Base-by-base conservation (phyloP, 2,797 vertebrate species). In the Myotis daubentonii region DNA sequence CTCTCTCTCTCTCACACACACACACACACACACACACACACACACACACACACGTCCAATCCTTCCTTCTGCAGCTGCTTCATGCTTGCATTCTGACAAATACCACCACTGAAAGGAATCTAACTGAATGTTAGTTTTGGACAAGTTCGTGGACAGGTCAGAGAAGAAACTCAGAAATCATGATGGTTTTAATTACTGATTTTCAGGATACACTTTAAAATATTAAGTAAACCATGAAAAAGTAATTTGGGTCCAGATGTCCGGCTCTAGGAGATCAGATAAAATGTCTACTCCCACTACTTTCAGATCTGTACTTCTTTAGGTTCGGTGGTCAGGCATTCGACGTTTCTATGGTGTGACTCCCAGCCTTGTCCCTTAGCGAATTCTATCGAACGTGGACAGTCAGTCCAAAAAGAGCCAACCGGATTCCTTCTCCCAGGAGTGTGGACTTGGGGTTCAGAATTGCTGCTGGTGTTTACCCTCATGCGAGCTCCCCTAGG, bases 191-290 rank as follows among this genome's bases (percentile, higher is more conserved):
- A 91, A 91, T 84, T 75, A 88, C 55, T 72, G 41, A 76, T 22
- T 94, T 94, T 83, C 75, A 94, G 47, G 12, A 60, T 33, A 76
- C 83, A 76, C 47, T 94, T 95, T 49, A 89, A 94, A 91, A 80
- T 93, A 68, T 68, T 95, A 93, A 94, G 47, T 6, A 95, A 95
- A 62, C 23, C 30, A 78, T 89, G 74, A 92, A 88, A 49, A 49
- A 95, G 72, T 87, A 81, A 95, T 76, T 80, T 95, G 76, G 74
- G 76, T 72, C 30, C 71, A 90, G 47, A 33, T 70, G 11, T 41
- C 93, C 86, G 36, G 79, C 66, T 68, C 47, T 79, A 3, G 38
- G 41, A 88, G 28, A 81, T 38, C 55, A 76, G 44, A 85, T 74
- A 87, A 80, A 92, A 44, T 8, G 5, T 38, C 16, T 79, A 20